Percentiles rank a stretch among this genome's conserved stretches.
These are phyloP conservation scores for Drosophila dunni DNA, from an alignment of 1,140 invertebrate species.

Conservation along the genomic window DNA sequence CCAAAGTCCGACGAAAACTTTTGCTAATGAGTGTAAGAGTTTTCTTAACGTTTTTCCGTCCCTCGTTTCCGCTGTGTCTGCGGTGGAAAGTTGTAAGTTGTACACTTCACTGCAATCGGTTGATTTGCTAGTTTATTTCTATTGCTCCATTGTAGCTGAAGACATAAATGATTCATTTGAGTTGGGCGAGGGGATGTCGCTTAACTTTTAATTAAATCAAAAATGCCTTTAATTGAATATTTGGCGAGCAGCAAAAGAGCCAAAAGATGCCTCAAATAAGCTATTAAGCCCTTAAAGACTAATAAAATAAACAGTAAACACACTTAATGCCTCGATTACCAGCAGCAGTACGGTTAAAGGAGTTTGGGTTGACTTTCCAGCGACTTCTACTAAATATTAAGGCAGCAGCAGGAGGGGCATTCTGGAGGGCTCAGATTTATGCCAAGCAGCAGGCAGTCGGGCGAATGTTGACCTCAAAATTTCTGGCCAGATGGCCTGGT, in stretches of 20 bases:
- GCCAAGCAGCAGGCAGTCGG: constrained; percentile 29
- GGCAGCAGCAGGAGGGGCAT: background rate
- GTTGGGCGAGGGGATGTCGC: background rate
- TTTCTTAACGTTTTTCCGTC: constrained; percentile 34
- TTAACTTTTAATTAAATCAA: constrained; percentile 81
- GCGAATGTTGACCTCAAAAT: constrained; percentile 69
- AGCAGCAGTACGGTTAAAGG: background rate
- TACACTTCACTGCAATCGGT: constrained; percentile 25
- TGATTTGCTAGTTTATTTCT: constrained; percentile 47
- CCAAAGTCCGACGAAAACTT: constrained; percentile 52
- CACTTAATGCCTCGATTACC: constrained; percentile 81
- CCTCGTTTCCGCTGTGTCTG: constrained; percentile 16
- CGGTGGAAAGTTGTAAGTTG: constrained; percentile 64
- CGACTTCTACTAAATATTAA: background rate
- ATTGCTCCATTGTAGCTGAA: constrained; percentile 27
- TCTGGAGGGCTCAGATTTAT: constrained; percentile 59
- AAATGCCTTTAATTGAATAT: constrained; percentile 78
- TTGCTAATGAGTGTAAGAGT: constrained; percentile 79
- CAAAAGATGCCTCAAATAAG: constrained; percentile 51
- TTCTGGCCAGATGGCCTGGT: constrained; percentile 36
- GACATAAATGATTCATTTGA: constrained; percentile 73
- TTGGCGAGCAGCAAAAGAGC: constrained; percentile 54
- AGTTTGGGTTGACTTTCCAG: background rate
- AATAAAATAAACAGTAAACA: constrained; percentile 83
- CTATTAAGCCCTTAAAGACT: constrained; percentile 80